Evolutionary conservation across 2,888 invertebrate genomes (phyloP).

Genomic region (Autographa gamma): DNA sequence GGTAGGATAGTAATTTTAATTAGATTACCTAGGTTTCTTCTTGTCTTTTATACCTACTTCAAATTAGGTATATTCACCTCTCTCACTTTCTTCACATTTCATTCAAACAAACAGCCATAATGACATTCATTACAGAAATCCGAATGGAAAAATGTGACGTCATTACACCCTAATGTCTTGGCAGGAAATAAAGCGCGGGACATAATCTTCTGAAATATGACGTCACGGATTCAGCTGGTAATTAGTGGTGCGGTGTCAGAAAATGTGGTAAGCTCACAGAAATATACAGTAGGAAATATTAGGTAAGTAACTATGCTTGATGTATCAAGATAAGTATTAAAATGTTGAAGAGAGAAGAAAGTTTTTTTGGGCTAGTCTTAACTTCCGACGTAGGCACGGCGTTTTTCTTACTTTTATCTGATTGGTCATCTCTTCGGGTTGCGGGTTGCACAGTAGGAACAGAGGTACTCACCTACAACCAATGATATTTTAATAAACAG

Average conservation of each 20-base stretch:
- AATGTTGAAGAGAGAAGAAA: too few species aligned
- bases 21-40: too few species aligned
- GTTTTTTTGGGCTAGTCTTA: too few species aligned
- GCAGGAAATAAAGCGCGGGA: conserved; percentile 60
- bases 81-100: background rate
- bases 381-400: too few species aligned
- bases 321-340: background rate
- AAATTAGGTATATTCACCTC: too few species aligned
- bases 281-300: background rate
- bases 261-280: conserved; percentile 20
- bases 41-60: too few species aligned
- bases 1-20: too few species aligned
- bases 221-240: conserved; percentile 45
- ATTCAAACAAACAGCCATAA: background rate
- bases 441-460: too few species aligned
- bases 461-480: too few species aligned
- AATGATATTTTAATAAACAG: too few species aligned
- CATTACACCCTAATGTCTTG: conserved; percentile 32
- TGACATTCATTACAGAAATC: conserved; percentile 7
- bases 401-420: too few species aligned
- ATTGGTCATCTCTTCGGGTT: too few species aligned
- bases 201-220: conserved; percentile 56
- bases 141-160: conserved; percentile 14
- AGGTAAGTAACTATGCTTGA: background rate
- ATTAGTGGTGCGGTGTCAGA: conserved; percentile 50